Evolutionary conservation across 2,888 invertebrate genomes (phyloP), one percentile per base, ranked within the genome.

Genomic region (Cerastis rubricosa): DNA sequence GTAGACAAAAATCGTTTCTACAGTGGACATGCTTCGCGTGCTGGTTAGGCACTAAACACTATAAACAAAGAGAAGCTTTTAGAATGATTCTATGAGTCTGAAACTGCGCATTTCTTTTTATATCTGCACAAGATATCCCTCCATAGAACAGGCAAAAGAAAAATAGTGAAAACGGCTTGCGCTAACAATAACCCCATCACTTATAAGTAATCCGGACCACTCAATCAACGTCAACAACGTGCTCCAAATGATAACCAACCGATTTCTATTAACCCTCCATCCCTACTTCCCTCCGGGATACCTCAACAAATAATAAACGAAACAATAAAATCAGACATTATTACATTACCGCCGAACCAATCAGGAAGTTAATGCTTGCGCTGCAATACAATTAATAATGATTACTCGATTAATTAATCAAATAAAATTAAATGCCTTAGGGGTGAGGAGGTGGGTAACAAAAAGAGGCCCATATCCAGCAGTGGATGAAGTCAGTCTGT

Each of bases 321-420:
- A 85, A 77, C 73, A 81, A 81, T 83, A 71, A 68, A 71, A 71
- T 1, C 61, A 5, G 45, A 40, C 40, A 51, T 81, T 85, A 85
- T 74, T 81, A 77, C 49, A 59, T 77, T 76, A 71, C 68, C 49
- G 12, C 61, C n/a, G 5, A 68, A 61, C 14, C 64, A 80, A 75
- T 80, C 71, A 57, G 49, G 68, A 71, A 74, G 61, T 47, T 57
- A 54, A 71, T 80, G 35, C 84, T 80, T 25, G 29, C 63, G 35
- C 47, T n/a, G 57, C 67, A 68, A 74, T 57, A 84, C n/a, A 61
- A 74, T 70, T 59, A 63, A 57, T 81, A 45, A 19, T 61, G 78
- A 47, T 47, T 59, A 68, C 49, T 63, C 17, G 14, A 74, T 84
- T 71, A 71, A 84, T 74, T 74, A 67, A 74, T 84, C 51, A 71